Evolutionary conservation across 2,888 invertebrate species (phyloP), one percentile per base, ranked within the genome.

Genomic region (Endotricha flammealis): DNA sequence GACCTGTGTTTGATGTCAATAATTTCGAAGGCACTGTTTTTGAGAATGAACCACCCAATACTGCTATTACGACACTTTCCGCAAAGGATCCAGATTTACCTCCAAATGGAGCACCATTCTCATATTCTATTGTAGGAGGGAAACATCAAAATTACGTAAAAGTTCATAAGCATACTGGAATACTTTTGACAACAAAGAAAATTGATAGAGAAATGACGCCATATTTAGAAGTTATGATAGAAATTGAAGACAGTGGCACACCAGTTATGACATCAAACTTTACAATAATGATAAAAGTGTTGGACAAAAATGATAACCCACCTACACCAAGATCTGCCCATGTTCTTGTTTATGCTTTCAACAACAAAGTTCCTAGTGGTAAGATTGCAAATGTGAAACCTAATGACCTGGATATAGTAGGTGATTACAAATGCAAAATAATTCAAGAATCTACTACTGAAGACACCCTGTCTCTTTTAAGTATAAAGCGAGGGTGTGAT

Each of bases 331-430:
- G 97, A 57, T 93, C 93, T 6, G 94, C 94, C 0, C 94, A 94
- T 57, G 90, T 96, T 11, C 79, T 94, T 32, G 91, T 96, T 1
- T 91, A 93, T 60, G 88, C 93, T 1, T 93, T 94, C 57, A 93
- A 95, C 57, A 92, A 91, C 36, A 88, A 90, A 42, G 90, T 93
- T 55, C 93, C 95, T 0, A 67, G 90, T 12, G 94, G 94, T n/a
- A 93, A 93, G 76, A 92, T 98, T 45, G 98, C 96, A 4, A 91
- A 96, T 71, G 94, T 98, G 0, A 94, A 93, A 74, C 98, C 98
- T 0, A 93, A 95, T 61, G 98, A 98, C 82, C 91, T 93, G 0
- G 98, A 98, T 69, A 90, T 91, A n/a, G 91, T 91, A 33, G 98
- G 97, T 2, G 93, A 95, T 59, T 98, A 97, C 64, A 91, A 89